Evolutionary conservation across 2,797 vertebrate species (phyloP).

Genomic region (Tauraco hartlaubi): DNA sequence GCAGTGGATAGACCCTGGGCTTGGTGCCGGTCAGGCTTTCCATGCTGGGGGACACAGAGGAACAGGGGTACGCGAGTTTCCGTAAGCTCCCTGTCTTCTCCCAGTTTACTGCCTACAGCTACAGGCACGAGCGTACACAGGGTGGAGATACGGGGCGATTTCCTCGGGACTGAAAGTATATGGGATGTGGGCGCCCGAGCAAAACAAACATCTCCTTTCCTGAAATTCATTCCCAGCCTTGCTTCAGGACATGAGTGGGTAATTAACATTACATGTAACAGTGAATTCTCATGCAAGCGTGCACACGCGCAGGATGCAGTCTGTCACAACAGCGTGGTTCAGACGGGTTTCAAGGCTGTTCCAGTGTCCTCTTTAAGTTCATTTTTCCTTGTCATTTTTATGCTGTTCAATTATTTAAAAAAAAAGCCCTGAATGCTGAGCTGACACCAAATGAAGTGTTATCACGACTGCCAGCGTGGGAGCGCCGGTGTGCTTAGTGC

Average conservation of each 20-base stretch:
- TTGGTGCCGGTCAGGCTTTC: not conserved
- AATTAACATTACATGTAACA: not conserved
- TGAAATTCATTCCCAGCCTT: conserved; percentile 66
- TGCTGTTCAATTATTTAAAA: not conserved
- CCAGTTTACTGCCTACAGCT: not conserved
- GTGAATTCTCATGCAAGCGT: not conserved
- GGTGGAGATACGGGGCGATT: conserved; percentile 55
- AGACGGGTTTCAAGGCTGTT: not conserved
- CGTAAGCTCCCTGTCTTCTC: not conserved
- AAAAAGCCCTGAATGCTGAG: not conserved
- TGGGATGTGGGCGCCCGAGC: conserved; percentile 16
- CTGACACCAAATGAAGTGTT: not conserved
- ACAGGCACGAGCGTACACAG: not conserved
- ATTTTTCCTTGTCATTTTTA: not conserved
- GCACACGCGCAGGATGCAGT: not conserved
- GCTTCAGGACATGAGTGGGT: conserved; percentile 37
- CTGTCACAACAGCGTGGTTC: not conserved
- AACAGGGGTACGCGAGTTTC: not conserved
- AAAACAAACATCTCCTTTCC: conserved; percentile 72
- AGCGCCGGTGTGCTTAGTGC: not conserved
- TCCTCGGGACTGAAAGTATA: conserved; percentile 16
- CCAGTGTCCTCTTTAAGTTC: not conserved
- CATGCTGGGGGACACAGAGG: not conserved
- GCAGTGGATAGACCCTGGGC: not conserved
- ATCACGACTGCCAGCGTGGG: not conserved